phyloP scores from a whole-genome alignment of 2,888 invertebrate species.

The Ophion costatus region DNA sequence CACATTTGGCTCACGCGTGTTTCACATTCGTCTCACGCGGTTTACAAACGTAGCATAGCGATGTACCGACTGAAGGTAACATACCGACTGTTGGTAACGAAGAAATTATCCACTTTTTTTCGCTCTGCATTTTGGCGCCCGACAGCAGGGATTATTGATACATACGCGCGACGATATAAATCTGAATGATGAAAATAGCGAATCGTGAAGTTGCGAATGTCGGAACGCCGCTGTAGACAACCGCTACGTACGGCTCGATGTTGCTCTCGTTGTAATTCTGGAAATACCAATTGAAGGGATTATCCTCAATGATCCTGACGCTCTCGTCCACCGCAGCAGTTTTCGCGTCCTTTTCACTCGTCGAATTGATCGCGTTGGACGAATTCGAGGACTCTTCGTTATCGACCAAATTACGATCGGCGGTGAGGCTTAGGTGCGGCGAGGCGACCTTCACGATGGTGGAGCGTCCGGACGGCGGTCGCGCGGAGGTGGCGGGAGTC shows the following conservation, averaged over 20 bases:
- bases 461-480: slow-evolving; percentile 84
- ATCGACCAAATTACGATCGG: slow-evolving; percentile 63
- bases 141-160: slow-evolving; percentile 11
- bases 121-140: background rate
- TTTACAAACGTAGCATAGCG: background rate
- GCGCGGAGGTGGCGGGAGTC: slow-evolving; percentile 82
- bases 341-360: background rate
- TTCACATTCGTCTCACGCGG: background rate
- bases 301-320: slow-evolving; percentile 84
- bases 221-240: slow-evolving; percentile 68
- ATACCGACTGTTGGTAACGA: background rate
- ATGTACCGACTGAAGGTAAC: background rate
- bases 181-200: slow-evolving; percentile 62
- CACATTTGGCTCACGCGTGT: background rate
- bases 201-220: slow-evolving; percentile 6
- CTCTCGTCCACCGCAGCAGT: slow-evolving; percentile 76
- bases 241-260: slow-evolving; percentile 84
- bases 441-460: slow-evolving; percentile 87
- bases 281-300: slow-evolving; percentile 92
- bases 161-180: slow-evolving; percentile 56
- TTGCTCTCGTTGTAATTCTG: slow-evolving; percentile 91
- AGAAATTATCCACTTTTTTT: background rate
- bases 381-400: slow-evolving; percentile 59
- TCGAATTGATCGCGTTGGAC: background rate
- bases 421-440: slow-evolving; percentile 77